Evolutionary conservation across 2,888 invertebrate species (phyloP), one percentile per base, ranked within the genome.

Genomic region (Acholoe squamosa): DNA sequence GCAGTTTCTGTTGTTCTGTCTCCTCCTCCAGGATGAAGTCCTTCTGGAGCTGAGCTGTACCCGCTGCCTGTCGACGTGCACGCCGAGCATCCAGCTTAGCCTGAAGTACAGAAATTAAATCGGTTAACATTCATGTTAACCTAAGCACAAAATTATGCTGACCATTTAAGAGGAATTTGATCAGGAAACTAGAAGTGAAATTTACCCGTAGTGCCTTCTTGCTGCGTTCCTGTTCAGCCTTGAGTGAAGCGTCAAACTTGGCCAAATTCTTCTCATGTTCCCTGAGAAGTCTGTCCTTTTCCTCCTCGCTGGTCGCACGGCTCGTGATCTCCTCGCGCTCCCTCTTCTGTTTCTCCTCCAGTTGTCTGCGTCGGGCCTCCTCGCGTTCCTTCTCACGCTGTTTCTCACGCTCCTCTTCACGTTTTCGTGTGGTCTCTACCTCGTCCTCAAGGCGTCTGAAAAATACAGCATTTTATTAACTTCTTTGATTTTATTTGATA

Each of bases 11-110:
- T 22, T 84, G 76, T 33, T 61, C 89, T 33, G 76, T 67, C 84
- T 92, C 91, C 61, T 91, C 91, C 61, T 61, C 84, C 33, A 91
- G 89, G 12, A 92, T 43, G 3, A 34, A n/a, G 71, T 91, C 86
- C 80, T 91, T 91, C 90, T 92, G 90, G 0, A 91, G 14, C 0
- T 86, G 56, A 0, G 92, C 91, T 25, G 52, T 71, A 25, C 89
- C 92, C 19, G 76, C 56, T 7, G 93, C 94, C 12, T 93, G 91
- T 0, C 93, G 92, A 84, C 93, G 93, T 89, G 94, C 93, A 67
- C 93, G 93, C n/a, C 95, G 92, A 0, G 95, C 94, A 22, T 94
- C 94, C 28, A 95, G 92, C 84, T 94, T 94, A 16, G 94, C 93
- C 76, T 93, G 43, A 0, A 22, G 43, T 43, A 43, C 43, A 43